A percentile compares a stretch with the other conserved stretches of the same genome.
Evolutionary conservation across 2,888 invertebrate genomes (phyloP).

Genomic region (Unio delphinus): DNA sequence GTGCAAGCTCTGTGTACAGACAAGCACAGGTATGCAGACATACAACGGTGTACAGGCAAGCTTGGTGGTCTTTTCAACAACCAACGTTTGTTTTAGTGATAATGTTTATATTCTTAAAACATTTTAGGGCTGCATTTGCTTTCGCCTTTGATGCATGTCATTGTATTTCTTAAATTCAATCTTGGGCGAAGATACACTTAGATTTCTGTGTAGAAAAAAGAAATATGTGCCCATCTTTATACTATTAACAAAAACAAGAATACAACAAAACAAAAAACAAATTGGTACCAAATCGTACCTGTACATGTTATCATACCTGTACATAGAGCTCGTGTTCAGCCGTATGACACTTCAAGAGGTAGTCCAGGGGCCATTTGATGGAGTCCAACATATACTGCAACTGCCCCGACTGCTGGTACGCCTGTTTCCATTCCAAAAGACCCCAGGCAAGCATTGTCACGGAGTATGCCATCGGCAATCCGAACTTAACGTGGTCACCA

Average conservation of each 20-base stretch:
- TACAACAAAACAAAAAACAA: not conserved
- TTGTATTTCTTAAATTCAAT: no score
- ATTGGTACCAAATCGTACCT: conserved; percentile 68
- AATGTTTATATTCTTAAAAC: no score
- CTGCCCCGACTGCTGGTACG: conserved; percentile 49
- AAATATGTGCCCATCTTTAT: no score
- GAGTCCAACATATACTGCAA: conserved; percentile 50
- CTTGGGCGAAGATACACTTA: no score
- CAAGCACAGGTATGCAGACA: no score
- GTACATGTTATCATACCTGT: conserved; percentile 71
- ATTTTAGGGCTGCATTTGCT: no score
- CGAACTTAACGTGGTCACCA: conserved; percentile 62
- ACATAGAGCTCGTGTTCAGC: conserved; percentile 64
- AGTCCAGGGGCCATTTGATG: conserved; percentile 78
- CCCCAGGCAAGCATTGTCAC: conserved; percentile 56
- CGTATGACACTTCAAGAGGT: conserved; percentile 75
- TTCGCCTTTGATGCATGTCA: no score
- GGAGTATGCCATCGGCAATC: conserved; percentile 59
- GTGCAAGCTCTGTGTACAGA: no score
- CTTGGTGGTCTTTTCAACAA: no score
- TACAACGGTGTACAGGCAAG: no score
- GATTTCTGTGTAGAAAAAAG: conserved; percentile 2
- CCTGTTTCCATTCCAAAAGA: conserved; percentile 51
- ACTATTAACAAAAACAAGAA: not conserved
- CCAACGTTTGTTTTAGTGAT: no score